Evolutionary conservation across 1,140 invertebrate genomes (phyloP).

Genomic region (Eupristina koningsbergeri): DNA sequence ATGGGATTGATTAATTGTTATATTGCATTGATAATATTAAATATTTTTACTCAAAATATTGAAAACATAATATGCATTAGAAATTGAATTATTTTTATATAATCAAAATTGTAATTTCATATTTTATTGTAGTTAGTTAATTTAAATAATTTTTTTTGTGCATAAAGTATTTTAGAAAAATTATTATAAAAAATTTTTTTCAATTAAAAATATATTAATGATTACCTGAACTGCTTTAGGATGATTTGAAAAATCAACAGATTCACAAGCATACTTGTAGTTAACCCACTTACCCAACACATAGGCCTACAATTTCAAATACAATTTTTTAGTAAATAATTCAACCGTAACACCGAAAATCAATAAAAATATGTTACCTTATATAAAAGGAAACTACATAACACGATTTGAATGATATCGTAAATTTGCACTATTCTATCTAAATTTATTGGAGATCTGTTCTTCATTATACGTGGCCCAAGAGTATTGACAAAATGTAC

Average conservation of each 20-base stretch:
- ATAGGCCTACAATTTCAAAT: constrained; percentile 66
- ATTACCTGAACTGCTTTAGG: constrained; percentile 77
- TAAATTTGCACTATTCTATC: constrained; percentile 83
- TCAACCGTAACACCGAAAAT: too few relatives aligned
- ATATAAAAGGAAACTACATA: constrained; percentile 77
- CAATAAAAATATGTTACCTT: constrained; percentile 72
- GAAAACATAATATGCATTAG: too few relatives aligned
- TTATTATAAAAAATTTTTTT: too few relatives aligned
- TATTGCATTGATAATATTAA: neutral
- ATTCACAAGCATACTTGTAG: constrained; percentile 83
- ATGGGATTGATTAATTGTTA: neutral
- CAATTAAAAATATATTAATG: too few relatives aligned
- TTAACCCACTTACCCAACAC: constrained; percentile 69
- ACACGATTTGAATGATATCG: constrained; percentile 82
- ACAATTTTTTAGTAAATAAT: too few relatives aligned
- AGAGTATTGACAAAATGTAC: constrained; percentile 79
- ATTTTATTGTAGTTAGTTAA: too few relatives aligned
- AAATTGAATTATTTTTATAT: too few relatives aligned
- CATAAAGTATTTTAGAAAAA: too few relatives aligned
- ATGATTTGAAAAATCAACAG: constrained; percentile 79
- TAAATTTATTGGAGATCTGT: constrained; percentile 81
- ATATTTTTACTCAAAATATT: too few relatives aligned
- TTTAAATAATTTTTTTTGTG: too few relatives aligned
- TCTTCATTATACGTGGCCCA: constrained; percentile 83
- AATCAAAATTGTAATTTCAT: too few relatives aligned